A percentile compares a stretch with the other conserved stretches of the same genome.
Conservation (phyloP, 2,113 vertebrate species). For the human region DNA sequence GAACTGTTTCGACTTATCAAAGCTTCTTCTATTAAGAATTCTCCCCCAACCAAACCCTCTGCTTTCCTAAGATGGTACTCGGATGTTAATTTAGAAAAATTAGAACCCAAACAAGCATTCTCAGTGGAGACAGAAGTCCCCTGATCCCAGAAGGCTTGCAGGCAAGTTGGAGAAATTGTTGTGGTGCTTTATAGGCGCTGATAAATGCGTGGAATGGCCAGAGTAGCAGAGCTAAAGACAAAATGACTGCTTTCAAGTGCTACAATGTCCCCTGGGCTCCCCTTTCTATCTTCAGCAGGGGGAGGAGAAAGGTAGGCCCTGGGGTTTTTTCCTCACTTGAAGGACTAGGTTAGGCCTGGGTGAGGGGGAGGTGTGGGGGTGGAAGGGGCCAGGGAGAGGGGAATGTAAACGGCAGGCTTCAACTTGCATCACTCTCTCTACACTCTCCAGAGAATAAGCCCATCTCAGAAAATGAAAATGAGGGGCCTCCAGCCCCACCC, state of each 20-base stretch:
- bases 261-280: neutral
- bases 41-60: neutral
- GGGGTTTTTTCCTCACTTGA: neutral
- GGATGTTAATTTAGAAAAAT: neutral
- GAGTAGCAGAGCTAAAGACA: neutral
- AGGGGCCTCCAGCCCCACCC: neutral
- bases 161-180: neutral
- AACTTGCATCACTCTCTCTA: constrained; percentile 5
- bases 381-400: neutral
- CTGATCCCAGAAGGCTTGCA: neutral
- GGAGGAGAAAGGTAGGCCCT: constrained; percentile 49
- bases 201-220: neutral
- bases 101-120: neutral
- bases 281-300: neutral
- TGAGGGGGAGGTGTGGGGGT: neutral
- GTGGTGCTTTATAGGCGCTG: neutral
- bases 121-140: neutral
- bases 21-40: neutral
- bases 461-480: neutral
- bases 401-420: constrained; percentile 50
- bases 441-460: neutral
- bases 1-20: neutral
- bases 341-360: constrained; percentile 46
- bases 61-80: neutral
- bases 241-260: neutral